Evolutionary conservation across 1,140 invertebrate genomes (phyloP), one percentile per base, ranked within the genome.

Genomic region (Sitophilus oryzae): DNA sequence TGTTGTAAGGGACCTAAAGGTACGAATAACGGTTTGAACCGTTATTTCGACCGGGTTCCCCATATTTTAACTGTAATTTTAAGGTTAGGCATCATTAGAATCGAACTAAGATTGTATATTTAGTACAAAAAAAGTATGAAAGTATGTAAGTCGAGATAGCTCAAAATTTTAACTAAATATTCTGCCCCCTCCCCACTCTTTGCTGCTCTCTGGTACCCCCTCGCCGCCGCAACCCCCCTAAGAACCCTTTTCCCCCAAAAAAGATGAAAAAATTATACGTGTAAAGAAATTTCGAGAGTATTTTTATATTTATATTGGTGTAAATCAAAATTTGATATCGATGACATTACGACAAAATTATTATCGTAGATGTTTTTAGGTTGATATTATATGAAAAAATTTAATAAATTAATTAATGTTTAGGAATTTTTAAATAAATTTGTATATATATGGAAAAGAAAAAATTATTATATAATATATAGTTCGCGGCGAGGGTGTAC

Each of bases 271-370:
- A 67, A 64, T 66, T 68, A 70, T 70, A 71, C 70, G 70, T 66
- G 68, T 70, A 67, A 68, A 70, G 25, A 71, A 71, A 71, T 69
- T 71, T 70, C 67, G 64, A 72, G 67, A 72, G 71, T 72, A 72
- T 72, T 72, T 72, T 72, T 72, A 71, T 72, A 72, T 71, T 71
- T 70, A 72, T 72, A 72, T 72, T 72, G 71, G 69, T 72, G 71
- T 71, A 70, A 71, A 72, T 72, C 70, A 72, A 72, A 72, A 72
- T 72, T 72, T 64, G 68, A 68, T 69, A 69, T 66, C 50, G 63
- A 66, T 61, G 69, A 71, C 70, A 70, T 68, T 67, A 11, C 50
- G 63, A 66, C 62, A 70, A 71, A 71, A 70, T 68, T 67, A 11
- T 30, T 5, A 68, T 68, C 59, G 66, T 69, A 68, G 66, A 68